phyloP scores from a whole-genome alignment of 2,888 invertebrate species.

The Trissolcus brochymenae region DNA sequence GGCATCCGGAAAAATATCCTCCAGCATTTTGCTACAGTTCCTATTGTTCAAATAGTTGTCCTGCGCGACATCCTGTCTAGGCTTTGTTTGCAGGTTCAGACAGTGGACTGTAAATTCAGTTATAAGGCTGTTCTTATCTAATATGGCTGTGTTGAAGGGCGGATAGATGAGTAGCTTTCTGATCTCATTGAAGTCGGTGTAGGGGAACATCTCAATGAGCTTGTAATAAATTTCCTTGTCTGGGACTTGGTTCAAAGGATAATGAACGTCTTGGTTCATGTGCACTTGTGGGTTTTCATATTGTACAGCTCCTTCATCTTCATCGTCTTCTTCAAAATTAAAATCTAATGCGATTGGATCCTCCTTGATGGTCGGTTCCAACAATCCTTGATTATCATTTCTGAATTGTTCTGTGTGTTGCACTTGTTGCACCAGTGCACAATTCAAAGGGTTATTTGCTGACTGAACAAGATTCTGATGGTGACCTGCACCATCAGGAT shows the following conservation, averaged over 20 bases:
- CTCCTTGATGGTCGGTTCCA: no score
- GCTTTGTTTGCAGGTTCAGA: background rate
- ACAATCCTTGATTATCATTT: background rate
- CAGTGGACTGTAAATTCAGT: background rate
- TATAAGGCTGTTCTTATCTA: background rate
- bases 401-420: background rate
- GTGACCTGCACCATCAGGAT: no score
- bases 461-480: no score
- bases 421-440: no score
- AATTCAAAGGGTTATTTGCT: no score
- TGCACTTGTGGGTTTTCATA: background rate
- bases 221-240: conserved; percentile 17
- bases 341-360: no score
- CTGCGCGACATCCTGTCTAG: background rate
- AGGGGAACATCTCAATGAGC: conserved; percentile 13
- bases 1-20: conserved; percentile 69
- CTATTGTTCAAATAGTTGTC: background rate
- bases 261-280: background rate
- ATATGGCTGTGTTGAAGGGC: conserved; percentile 16
- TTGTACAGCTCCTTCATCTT: background rate
- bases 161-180: conserved; percentile 32
- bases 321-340: background rate
- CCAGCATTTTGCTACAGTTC: conserved; percentile 26
- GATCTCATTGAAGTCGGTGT: conserved; percentile 18
- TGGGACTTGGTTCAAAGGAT: background rate